These are phyloP conservation scores for Naja naja DNA, from an alignment of 2,113 vertebrate species.

Conservation along the genomic window DNA sequence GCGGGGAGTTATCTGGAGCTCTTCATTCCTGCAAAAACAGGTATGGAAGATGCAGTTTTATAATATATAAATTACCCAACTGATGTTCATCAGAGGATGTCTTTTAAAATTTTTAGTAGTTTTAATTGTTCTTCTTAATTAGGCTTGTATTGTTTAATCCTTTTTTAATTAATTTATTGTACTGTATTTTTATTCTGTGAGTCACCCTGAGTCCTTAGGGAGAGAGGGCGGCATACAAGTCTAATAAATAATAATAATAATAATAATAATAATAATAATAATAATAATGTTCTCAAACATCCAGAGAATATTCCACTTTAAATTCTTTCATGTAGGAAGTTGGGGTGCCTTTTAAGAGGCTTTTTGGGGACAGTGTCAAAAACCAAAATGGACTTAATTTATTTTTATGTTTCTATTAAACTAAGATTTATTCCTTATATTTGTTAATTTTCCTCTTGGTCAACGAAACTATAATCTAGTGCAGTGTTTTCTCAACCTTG, in stretches of 20 bases:
- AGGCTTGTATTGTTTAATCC: no score
- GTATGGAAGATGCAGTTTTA: background rate
- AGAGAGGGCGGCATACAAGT: no score
- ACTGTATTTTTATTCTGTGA: no score
- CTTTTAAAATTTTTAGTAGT: no score
- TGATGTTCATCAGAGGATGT: background rate
- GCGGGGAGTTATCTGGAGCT: no score
- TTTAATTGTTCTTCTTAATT: no score
- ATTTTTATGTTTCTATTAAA: background rate
- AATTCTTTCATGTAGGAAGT: background rate
- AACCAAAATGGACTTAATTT: background rate
- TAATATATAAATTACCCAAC: background rate
- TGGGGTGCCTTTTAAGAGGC: background rate
- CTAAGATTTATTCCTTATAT: background rate
- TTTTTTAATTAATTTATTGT: no score
- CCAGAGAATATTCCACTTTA: background rate
- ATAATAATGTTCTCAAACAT: background rate
- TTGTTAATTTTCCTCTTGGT: background rate
- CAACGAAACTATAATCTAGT: background rate
- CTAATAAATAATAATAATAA: no score
- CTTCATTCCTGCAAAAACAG: background rate
- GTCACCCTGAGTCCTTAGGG: no score
- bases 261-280: no score
- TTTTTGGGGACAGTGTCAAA: background rate
- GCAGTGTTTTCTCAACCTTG: no score